Base-by-base conservation (phyloP, 2,113 vertebrate species). In the Apteryx mantelli region DNA sequence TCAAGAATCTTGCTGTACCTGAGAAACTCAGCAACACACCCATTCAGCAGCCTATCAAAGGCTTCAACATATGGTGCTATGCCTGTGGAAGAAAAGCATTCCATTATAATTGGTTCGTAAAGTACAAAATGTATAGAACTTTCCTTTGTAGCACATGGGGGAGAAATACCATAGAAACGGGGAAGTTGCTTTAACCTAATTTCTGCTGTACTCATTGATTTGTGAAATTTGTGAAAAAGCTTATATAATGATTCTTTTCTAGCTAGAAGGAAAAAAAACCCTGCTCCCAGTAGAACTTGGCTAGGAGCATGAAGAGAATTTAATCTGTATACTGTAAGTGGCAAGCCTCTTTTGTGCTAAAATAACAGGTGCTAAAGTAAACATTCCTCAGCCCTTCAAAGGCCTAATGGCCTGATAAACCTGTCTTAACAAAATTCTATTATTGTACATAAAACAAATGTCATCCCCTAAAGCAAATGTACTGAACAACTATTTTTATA, bases 21-120 rank as follows among this genome's bases (percentile, higher is more conserved):
- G 91, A 99, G 92, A 97, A 99, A 99, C 79, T 99, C 99, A 6
- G 98, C 98, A 94, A 99, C 98, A 6, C 98, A 98, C 61, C 98
- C 98, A 61, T 96, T 98, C 95, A 99, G 92, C 86, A 99, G 95
- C 87, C 97, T 94, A 58, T 99, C 99, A 89, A 99, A 99, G 82
- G 98, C 99, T 97, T 99, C 99, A 86, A 99, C 98, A 8, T 98
- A 98, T 5, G 98, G 98, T 12, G 98, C 97, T 93, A 98, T 60
- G 94, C 98, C 99, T 99, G 89, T 4, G 83, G 69, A 63, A 94
- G 68, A 97, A 91, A 56, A 93, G 56, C 40, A 82, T 32, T 66
- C 20, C 8, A 61, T 98, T 94, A 97, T 4, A 91, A 76, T 20
- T 52, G 32, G 34, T 58, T 91, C 70, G 86, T 52, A 85, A 70